These are phyloP conservation scores for Mimachlamys varia DNA, from an alignment of 2,888 invertebrate species.

Conservation along the genomic window DNA sequence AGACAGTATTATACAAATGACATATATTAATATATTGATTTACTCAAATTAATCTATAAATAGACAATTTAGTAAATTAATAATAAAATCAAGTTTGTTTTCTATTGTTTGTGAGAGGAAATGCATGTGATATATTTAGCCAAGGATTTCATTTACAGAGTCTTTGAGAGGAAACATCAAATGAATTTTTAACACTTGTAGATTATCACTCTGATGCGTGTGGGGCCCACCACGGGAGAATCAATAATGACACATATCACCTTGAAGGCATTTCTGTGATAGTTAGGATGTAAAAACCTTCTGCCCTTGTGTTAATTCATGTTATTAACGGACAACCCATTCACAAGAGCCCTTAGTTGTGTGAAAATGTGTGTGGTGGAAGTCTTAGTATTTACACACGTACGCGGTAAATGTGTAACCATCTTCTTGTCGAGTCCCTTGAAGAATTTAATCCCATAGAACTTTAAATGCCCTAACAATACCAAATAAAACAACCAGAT, in stretches of 20 bases:
- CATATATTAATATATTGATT: background rate
- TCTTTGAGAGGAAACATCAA: background rate
- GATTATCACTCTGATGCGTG: conserved; percentile 8
- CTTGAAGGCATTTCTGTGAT: conserved; percentile 23
- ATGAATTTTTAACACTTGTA: conserved; percentile 3
- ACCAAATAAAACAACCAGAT: background rate
- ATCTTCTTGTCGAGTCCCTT: background rate
- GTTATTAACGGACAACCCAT: conserved; percentile 7
- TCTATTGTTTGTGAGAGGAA: background rate
- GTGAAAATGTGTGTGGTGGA: background rate
- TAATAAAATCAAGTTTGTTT: background rate
- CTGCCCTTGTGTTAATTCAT: conserved; percentile 4
- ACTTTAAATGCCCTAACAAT: background rate
- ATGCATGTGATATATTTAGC: background rate
- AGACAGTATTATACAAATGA: too few species aligned
- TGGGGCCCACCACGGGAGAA: conserved; percentile 16
- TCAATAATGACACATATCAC: background rate
- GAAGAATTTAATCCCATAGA: background rate
- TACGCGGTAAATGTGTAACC: background rate
- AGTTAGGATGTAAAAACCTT: conserved; percentile 12
- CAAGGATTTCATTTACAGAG: background rate
- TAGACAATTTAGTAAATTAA: background rate
- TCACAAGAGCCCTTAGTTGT: background rate
- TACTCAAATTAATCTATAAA: background rate
- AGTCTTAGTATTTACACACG: background rate